Evolutionary conservation across 2,888 invertebrate species (phyloP).

Genomic region (Cephus sareptanus): DNA sequence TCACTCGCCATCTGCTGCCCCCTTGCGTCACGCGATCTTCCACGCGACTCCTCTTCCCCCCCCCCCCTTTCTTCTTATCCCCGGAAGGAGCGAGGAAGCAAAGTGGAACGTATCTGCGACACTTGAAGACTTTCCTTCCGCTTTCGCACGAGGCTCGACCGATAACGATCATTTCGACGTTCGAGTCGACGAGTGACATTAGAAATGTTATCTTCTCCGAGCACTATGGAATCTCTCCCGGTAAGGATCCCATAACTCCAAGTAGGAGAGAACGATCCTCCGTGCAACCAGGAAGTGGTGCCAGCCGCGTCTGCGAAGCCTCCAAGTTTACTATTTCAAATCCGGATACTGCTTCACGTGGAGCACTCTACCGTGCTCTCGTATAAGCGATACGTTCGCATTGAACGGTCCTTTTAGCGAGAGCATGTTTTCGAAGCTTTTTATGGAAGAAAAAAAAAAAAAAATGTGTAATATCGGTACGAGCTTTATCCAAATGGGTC

Average conservation of each 20-base stretch:
- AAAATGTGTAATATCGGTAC: not conserved
- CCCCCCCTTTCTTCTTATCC: not conserved
- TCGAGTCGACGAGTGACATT: not conserved
- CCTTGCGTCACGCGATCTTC: not conserved
- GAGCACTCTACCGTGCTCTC: too few species aligned
- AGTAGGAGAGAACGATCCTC: not conserved
- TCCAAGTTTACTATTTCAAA: not conserved
- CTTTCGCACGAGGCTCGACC: not conserved
- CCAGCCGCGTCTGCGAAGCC: not conserved
- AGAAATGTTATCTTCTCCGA: not conserved
- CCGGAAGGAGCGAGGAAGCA: not conserved
- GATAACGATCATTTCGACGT: not conserved
- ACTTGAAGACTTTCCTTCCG: not conserved
- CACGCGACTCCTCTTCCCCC: too few species aligned
- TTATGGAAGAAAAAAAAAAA: not conserved
- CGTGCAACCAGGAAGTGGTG: not conserved
- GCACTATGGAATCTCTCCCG: not conserved
- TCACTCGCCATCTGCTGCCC: not conserved
- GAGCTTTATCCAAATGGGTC: not conserved
- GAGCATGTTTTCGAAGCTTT: not conserved
- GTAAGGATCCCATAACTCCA: not conserved
- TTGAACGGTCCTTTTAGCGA: not conserved
- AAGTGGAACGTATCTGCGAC: not conserved
- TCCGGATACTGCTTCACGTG: too few species aligned
- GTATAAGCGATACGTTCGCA: not conserved